phyloP scores from a whole-genome alignment of 2,113 vertebrate genomes.

The Carettochelys insculpta region DNA sequence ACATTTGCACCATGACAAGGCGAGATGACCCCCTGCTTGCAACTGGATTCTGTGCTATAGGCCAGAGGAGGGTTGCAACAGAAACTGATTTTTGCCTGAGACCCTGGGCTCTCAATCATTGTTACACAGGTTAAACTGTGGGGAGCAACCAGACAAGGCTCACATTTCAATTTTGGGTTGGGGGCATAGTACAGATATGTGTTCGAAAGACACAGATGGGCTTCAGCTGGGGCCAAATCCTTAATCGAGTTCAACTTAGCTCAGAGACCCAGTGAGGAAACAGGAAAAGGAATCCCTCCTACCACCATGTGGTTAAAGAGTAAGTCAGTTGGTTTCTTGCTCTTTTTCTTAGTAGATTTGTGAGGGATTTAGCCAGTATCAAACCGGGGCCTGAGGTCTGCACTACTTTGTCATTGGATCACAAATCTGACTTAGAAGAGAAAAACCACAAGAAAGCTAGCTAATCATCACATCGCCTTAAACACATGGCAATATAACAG shows the following conservation, averaged over 20 bases:
- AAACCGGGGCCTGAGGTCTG: constrained; percentile 32
- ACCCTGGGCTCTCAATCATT: background rate
- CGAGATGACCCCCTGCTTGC: background rate
- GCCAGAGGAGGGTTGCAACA: rapidly evolving
- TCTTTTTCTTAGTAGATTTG: background rate
- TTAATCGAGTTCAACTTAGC: background rate
- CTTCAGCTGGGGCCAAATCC: background rate
- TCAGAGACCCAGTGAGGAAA: background rate
- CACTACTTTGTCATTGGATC: constrained; percentile 8
- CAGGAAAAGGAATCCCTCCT: constrained; percentile 23
- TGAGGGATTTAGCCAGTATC: constrained; percentile 48
- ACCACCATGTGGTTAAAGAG: constrained; percentile 15
- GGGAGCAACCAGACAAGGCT: background rate
- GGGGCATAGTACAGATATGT: background rate
- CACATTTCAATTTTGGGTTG: background rate
- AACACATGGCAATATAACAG: constrained; percentile 50
- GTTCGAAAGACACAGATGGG: background rate
- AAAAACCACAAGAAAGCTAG: constrained; percentile 14
- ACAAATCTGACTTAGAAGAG: background rate
- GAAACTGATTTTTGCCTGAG: background rate
- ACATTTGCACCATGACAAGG: rapidly evolving
- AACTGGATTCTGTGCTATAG: background rate
- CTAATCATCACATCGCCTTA: constrained; percentile 28
- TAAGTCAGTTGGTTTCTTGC: background rate
- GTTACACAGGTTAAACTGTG: background rate